Percentiles rank a stretch among this genome's conserved stretches.
Evolutionary conservation across 2,113 vertebrate species (phyloP).

Genomic region (Microcebus tavaratra): DNA sequence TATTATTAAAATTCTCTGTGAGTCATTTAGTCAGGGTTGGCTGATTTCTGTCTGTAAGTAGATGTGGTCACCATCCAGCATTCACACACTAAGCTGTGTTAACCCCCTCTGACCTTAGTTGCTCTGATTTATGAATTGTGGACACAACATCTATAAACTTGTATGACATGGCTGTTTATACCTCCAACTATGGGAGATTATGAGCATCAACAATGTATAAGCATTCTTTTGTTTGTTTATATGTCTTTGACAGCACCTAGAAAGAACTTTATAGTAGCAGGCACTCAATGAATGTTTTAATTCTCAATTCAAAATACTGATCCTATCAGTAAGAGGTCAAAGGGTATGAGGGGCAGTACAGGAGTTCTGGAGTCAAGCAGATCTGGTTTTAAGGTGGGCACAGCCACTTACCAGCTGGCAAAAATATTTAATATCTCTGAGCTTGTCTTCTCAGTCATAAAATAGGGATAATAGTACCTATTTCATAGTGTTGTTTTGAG

Average conservation of each 20-base stretch:
- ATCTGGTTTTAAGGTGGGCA: not conserved
- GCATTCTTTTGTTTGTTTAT: not conserved
- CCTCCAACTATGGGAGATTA: not conserved
- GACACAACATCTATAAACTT: not conserved
- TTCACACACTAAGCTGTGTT: not conserved
- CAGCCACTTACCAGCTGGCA: not conserved
- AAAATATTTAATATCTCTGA: not conserved
- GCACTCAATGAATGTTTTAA: not conserved
- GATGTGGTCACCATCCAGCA: conserved; percentile 32
- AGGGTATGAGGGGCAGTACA: not conserved
- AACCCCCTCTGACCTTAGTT: not conserved
- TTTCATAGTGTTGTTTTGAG: conserved; percentile 53
- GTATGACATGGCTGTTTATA: not conserved
- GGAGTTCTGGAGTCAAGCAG: not conserved
- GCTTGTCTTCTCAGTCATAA: not conserved
- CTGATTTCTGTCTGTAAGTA: conserved; percentile 44
- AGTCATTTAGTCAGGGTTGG: conserved; percentile 46
- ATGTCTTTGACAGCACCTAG: not conserved
- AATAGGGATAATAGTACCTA: not conserved
- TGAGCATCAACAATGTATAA: not conserved
- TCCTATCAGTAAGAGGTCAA: not conserved
- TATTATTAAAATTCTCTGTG: conserved; percentile 63
- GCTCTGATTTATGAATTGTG: not conserved
- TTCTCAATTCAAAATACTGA: conserved; percentile 17
- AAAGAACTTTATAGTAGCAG: not conserved